Conservation (phyloP, 2,888 invertebrate species). For the Odontothrips loti region DNA sequence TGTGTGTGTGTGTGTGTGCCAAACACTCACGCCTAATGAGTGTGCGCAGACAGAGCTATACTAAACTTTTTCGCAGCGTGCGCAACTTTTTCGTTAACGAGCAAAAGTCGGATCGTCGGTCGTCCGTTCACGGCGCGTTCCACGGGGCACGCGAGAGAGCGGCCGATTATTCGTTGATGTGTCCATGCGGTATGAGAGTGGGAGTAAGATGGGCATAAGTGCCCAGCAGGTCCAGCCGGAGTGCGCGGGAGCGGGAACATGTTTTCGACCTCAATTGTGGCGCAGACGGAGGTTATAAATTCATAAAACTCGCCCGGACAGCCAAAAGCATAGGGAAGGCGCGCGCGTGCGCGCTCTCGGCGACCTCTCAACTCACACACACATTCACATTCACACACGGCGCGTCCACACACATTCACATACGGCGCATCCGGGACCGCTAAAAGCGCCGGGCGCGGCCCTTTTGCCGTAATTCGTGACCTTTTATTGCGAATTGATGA, state of each 20-base stretch:
- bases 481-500: constrained; percentile 22
- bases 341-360: not conserved
- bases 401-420: not conserved
- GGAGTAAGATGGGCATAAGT: no score
- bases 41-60: no score
- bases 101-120: no score
- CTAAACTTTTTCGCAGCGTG: no score
- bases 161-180: no score
- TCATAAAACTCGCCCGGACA: constrained; percentile 17
- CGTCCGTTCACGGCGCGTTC: no score
- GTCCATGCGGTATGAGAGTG: no score
- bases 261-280: constrained; percentile 26
- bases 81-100: no score
- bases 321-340: not conserved
- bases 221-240: not conserved
- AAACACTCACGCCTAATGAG: no score
- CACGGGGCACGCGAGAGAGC: no score
- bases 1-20: no score
- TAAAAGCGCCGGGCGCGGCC: not conserved
- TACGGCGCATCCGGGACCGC: constrained; percentile 2
- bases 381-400: no score
- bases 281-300: constrained; percentile 24
- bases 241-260: constrained; percentile 21
- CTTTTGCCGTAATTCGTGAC: not conserved
- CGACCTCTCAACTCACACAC: not conserved